These are phyloP conservation scores for Drosophila pandora DNA, from an alignment of 1,140 invertebrate genomes.

Conservation along the genomic window DNA sequence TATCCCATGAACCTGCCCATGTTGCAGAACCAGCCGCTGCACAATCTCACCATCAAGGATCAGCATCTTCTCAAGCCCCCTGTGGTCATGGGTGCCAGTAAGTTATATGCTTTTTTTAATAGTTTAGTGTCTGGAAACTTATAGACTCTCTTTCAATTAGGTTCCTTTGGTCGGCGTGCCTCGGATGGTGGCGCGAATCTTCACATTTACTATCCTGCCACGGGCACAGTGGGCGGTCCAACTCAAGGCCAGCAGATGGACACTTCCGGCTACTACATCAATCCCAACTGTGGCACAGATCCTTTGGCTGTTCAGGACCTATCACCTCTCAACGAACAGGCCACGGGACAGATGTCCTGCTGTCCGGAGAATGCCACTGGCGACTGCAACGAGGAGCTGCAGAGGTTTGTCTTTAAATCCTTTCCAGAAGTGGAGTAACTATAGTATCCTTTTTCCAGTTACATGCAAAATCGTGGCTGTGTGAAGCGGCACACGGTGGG, in stretches of 20 bases:
- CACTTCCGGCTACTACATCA: conserved; percentile 66
- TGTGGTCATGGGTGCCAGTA: conserved; percentile 93
- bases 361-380: conserved; percentile 57
- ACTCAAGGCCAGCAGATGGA: conserved; percentile 58
- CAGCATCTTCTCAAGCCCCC: conserved; percentile 97
- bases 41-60: conserved; percentile 95
- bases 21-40: conserved; percentile 89
- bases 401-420: conserved; percentile 68
- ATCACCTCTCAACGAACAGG: conserved; percentile 58
- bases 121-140: background rate
- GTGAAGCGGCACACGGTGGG: conserved; percentile 87
- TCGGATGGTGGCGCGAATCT: conserved; percentile 98
- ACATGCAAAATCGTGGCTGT: conserved; percentile 89
- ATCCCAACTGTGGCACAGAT: conserved; percentile 42
- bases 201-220: conserved; percentile 89
- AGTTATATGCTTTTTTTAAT: conserved; percentile 72
- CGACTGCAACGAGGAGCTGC: conserved; percentile 82
- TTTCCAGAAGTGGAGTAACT: too few relatives aligned
- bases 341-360: conserved; percentile 42
- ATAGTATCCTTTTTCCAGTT: conserved; percentile 84
- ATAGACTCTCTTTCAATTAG: conserved; percentile 60
- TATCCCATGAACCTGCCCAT: conserved; percentile 90
- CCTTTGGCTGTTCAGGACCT: conserved; percentile 46
- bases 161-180: conserved; percentile 94
- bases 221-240: conserved; percentile 27